phyloP scores from a whole-genome alignment of 2,113 vertebrate species.

The Protomyctophum bolini region DNA sequence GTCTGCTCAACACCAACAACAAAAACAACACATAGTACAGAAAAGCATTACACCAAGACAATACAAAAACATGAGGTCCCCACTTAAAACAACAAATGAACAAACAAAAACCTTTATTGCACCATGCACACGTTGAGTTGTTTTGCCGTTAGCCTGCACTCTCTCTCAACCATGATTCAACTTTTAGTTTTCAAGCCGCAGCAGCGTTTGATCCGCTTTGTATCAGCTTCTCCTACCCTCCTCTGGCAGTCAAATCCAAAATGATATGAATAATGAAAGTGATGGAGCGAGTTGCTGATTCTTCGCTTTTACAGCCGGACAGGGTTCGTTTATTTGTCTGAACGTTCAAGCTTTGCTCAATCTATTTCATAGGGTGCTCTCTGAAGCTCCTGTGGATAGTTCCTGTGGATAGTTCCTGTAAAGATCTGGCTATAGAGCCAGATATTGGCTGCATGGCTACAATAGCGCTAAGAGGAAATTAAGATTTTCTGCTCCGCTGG shows the following conservation, averaged over 20 bases:
- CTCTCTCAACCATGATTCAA: no score
- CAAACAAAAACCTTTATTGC: no score
- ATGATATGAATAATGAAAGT: constrained; percentile 66
- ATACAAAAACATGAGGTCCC: no score
- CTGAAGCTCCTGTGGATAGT: constrained; percentile 33
- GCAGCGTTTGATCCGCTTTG: constrained; percentile 53
- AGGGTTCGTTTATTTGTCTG: constrained; percentile 60
- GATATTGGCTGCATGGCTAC: constrained; percentile 50
- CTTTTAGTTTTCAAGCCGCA: background rate
- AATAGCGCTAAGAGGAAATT: constrained; percentile 56
- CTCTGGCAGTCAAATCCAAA: constrained; percentile 60
- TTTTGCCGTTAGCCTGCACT: background rate
- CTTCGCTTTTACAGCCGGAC: constrained; percentile 43
- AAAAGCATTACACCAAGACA: no score
- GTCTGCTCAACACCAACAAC: no score
- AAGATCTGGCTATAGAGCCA: constrained; percentile 33
- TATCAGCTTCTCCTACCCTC: constrained; percentile 13
- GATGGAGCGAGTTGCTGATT: constrained; percentile 39
- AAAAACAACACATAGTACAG: no score
- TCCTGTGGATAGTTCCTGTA: constrained; percentile 38
- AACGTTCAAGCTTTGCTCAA: constrained; percentile 40
- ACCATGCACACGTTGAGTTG: constrained; percentile 5
- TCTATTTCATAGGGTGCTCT: constrained; percentile 48
- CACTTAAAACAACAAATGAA: no score
- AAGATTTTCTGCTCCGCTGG: constrained; percentile 52